Base-by-base conservation (phyloP, 2,888 invertebrate species). In the Melanophora roralis region DNA sequence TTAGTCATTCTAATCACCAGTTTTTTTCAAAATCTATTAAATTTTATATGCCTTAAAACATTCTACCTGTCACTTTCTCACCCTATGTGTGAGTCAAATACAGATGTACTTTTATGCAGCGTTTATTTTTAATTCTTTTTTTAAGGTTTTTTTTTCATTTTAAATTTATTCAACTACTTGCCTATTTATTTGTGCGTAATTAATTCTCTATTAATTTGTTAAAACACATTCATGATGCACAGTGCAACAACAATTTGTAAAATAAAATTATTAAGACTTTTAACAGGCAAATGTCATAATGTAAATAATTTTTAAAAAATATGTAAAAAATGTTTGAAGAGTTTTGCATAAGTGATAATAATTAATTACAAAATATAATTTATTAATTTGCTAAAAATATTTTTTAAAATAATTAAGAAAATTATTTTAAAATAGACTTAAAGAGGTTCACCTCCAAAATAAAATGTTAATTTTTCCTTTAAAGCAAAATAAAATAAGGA, bases 161-260 rank as follows among this genome's bases (percentile, higher is more conserved):
- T 11, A n/a, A n/a, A n/a, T 59, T 43, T n/a, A 19, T n/a, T 36
- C 27, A 36, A 36, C 34, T 16, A 55, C 47, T 57, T 38, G 32
- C 19, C 57, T 59, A 57, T 65, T 65, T 49, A 62, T 60, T 60
- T 69, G 68, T 57, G 62, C 69, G 68, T 76, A 76, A 76, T 69
- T 76, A 76, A 69, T 76, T 69, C 40, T 69, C 45, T 62, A 69
- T 69, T 76, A 76, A 69, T 67, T 69, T 62, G 74, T 38, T n/a
- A 75, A 75, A 43, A 27, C 43, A 32, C 40, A 34, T 55, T n/a
- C 53, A 53, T 14, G 51, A 12, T 27, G 60, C 51, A 68, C 67
- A 60, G 67, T 68, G 51, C 14, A 40, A 19, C 60, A 53, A 23
- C 19, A 68, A 59, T 51, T 36, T 49, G 4, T 14, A 14, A 38